phyloP scores from a whole-genome alignment of 1,140 invertebrate species.

The Lordiphosa mommai region DNA sequence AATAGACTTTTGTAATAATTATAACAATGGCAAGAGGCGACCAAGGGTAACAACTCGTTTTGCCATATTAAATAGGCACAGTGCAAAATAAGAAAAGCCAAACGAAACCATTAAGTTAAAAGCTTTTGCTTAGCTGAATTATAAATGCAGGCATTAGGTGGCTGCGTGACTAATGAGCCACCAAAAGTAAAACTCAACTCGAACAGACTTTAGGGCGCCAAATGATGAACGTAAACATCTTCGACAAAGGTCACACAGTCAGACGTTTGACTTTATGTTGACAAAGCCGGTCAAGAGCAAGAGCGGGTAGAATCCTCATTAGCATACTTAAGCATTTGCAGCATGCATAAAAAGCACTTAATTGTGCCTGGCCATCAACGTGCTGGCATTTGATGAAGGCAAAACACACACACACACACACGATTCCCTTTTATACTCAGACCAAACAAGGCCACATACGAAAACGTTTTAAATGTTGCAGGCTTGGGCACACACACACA shows the following conservation, averaged over 20 bases:
- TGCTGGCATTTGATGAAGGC: constrained; percentile 53
- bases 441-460: constrained; percentile 9
- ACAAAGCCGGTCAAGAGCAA: background rate
- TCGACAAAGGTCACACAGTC: constrained; percentile 28
- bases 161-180: background rate
- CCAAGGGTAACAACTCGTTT: constrained; percentile 4
- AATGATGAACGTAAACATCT: constrained; percentile 5
- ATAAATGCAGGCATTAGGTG: constrained; percentile 7
- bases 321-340: constrained; percentile 71
- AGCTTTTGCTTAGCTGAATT: constrained; percentile 27
- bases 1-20: constrained; percentile 25
- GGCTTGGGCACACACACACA: constrained; percentile 30
- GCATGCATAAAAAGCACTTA: constrained; percentile 71
- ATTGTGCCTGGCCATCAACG: constrained; percentile 67
- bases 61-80: constrained; percentile 4
- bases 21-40: constrained; percentile 18
- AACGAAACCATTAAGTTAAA: constrained; percentile 50
- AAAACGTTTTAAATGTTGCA: constrained; percentile 47
- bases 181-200: constrained; percentile 6
- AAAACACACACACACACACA: constrained; percentile 1
- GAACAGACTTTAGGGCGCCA: constrained; percentile 28
- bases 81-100: background rate
- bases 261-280: constrained; percentile 22
- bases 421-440: background rate
- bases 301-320: constrained; percentile 25